Conservation (phyloP, 2,113 vertebrate species). For the Cariama cristata region DNA sequence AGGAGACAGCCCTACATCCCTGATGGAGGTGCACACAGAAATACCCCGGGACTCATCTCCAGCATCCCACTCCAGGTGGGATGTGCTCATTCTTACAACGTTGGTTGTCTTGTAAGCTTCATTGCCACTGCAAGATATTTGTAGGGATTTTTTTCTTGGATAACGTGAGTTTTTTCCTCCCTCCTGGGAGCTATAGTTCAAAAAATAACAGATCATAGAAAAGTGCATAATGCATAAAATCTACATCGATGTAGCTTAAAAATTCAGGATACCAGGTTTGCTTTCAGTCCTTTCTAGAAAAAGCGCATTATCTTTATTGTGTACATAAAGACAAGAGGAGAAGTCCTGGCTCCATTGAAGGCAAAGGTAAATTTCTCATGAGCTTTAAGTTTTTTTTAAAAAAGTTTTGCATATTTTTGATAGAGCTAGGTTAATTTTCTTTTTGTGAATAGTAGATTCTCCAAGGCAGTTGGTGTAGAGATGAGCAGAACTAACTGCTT, state of each 20-base stretch:
- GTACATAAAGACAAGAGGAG: background rate
- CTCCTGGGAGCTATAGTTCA: background rate
- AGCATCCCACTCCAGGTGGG: background rate
- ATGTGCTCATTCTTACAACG: rapidly evolving
- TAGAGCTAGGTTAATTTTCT: background rate
- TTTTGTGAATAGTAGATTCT: background rate
- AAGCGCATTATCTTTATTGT: background rate
- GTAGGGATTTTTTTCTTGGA: background rate
- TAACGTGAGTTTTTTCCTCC: background rate
- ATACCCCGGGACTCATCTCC: background rate
- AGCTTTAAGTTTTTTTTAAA: background rate
- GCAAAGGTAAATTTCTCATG: background rate
- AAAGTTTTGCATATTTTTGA: background rate
- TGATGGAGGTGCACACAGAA: background rate
- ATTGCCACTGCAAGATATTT: background rate
- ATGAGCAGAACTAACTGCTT: background rate
- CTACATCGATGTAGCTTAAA: background rate
- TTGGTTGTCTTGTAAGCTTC: background rate
- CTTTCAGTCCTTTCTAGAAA: background rate
- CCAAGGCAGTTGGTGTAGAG: background rate
- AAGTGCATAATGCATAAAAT: background rate
- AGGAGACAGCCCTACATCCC: background rate
- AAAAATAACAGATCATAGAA: background rate
- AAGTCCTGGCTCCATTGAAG: background rate
- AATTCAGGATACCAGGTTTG: background rate